Conservation (phyloP, 92 coral and sea anemone species). For the Zoanthus gigantus region DNA sequence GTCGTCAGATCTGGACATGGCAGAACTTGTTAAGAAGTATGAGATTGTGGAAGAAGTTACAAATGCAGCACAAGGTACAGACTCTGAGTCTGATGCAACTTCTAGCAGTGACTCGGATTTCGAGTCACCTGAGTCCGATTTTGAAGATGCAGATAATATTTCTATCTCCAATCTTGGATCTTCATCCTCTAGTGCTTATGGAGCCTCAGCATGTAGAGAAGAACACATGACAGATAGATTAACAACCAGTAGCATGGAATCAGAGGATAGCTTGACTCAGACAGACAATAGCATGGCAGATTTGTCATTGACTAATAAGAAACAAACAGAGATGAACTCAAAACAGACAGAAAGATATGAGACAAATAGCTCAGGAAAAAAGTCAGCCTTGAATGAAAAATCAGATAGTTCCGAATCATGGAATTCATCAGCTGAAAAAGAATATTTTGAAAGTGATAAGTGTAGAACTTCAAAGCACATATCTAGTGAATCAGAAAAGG, state of each 20-base stretch:
- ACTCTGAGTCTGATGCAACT: conserved; percentile 76
- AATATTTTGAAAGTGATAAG: conserved; percentile 39
- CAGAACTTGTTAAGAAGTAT: conserved; percentile 78
- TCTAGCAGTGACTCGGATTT: conserved; percentile 92
- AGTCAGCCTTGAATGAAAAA: neutral
- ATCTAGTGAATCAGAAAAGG: conserved; percentile 69
- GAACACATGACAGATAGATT: conserved; percentile 30
- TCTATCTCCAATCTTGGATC: conserved; percentile 22
- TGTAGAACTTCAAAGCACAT: conserved; percentile 65
- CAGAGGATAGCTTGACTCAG: neutral
- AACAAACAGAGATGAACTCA: neutral
- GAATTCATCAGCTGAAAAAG: conserved; percentile 48
- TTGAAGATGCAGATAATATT: conserved; percentile 70
- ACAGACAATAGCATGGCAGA: neutral
- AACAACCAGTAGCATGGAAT: neutral
- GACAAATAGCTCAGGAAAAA: too few relatives aligned
- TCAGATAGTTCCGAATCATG: conserved; percentile 52
- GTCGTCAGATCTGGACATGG: conserved; percentile 84
- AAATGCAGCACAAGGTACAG: conserved; percentile 54
- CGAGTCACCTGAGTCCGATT: conserved; percentile 92
- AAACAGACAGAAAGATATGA: too few relatives aligned
- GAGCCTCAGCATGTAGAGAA: conserved; percentile 56
- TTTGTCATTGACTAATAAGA: neutral
- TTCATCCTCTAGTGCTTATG: conserved; percentile 65
- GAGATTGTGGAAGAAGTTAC: conserved; percentile 76